phyloP scores from a whole-genome alignment of 2,888 invertebrate genomes.

The Scaptomyza parva region DNA sequence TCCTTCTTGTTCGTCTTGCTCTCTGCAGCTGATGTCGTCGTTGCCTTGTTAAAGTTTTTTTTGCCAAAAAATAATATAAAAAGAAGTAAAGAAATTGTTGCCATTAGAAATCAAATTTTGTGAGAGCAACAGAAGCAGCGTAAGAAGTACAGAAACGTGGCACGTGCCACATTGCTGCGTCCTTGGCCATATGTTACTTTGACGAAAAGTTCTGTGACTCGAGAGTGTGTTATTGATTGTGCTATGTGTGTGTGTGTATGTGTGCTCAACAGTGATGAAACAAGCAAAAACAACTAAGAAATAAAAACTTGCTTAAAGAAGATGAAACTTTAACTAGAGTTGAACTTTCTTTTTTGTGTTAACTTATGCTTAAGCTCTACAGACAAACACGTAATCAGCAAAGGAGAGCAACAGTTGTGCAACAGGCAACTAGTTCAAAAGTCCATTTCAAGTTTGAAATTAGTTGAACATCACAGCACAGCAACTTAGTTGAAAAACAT shows the following conservation, averaged over 20 bases:
- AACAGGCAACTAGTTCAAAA: constrained; percentile 36
- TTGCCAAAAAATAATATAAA: constrained; percentile 3
- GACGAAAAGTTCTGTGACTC: constrained; percentile 27
- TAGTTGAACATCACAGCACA: constrained; percentile 8
- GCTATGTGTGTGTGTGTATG: background rate
- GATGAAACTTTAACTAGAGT: constrained; percentile 4
- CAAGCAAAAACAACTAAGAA: constrained; percentile 3
- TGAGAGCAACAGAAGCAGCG: constrained; percentile 12
- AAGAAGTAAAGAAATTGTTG: constrained; percentile 24
- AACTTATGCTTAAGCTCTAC: constrained; percentile 15
- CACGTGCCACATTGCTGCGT: constrained; percentile 23
- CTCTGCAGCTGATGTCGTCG: background rate
- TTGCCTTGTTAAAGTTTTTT: constrained; percentile 23
- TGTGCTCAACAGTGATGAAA: constrained; percentile 15
- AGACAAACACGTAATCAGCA: constrained; percentile 20
- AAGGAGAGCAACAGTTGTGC: constrained; percentile 49
- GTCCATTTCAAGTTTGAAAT: constrained; percentile 51
- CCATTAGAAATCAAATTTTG: constrained; percentile 51
- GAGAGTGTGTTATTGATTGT: constrained; percentile 49
- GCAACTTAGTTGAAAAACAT: constrained; percentile 1
- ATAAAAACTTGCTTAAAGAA: constrained; percentile 1
- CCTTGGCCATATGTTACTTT: constrained; percentile 11
- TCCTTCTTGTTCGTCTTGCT: constrained; percentile 4
- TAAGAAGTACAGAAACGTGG: constrained; percentile 17
- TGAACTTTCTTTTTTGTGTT: background rate